Percentiles rank a stretch among this genome's conserved stretches.
phyloP scores from a whole-genome alignment of 2,113 vertebrate species.

The Saguinus midas region DNA sequence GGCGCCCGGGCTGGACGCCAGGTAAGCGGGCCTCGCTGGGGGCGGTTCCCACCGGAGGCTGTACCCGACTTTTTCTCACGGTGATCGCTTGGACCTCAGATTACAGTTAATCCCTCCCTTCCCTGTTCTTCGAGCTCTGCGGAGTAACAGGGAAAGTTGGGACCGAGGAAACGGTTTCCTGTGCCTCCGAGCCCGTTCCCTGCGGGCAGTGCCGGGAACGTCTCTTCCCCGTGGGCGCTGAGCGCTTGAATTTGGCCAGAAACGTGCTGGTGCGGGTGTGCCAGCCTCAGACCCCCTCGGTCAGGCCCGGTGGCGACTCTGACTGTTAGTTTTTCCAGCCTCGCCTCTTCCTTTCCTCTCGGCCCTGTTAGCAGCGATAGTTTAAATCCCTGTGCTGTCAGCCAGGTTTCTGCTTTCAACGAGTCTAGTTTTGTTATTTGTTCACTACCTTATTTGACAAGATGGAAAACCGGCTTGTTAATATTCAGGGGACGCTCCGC shows the following conservation, averaged over 20 bases:
- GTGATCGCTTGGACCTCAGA: background rate
- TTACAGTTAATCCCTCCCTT: background rate
- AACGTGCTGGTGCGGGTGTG: background rate
- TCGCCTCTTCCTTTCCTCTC: background rate
- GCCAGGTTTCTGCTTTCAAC: background rate
- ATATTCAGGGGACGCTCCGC: background rate
- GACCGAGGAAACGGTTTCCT: background rate
- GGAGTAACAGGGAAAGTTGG: conserved; percentile 47
- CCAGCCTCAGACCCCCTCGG: background rate
- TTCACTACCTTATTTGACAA: background rate
- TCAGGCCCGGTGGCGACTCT: background rate
- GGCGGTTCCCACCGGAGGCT: background rate
- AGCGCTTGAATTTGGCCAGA: background rate
- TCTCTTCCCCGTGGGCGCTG: background rate
- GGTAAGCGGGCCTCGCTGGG: conserved; percentile 49
- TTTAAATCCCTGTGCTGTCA: background rate
- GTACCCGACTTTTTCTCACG: background rate
- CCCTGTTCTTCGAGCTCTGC: background rate
- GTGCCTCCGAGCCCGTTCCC: background rate
- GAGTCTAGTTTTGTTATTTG: background rate
- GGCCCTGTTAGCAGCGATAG: background rate
- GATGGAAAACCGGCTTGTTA: background rate
- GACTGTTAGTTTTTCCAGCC: background rate
- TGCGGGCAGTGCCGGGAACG: rapidly evolving
- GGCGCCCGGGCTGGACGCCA: background rate